Evolutionary conservation across 2,797 vertebrate genomes (phyloP), one percentile per base, ranked within the genome.

Genomic region (Gallinago stenura): DNA sequence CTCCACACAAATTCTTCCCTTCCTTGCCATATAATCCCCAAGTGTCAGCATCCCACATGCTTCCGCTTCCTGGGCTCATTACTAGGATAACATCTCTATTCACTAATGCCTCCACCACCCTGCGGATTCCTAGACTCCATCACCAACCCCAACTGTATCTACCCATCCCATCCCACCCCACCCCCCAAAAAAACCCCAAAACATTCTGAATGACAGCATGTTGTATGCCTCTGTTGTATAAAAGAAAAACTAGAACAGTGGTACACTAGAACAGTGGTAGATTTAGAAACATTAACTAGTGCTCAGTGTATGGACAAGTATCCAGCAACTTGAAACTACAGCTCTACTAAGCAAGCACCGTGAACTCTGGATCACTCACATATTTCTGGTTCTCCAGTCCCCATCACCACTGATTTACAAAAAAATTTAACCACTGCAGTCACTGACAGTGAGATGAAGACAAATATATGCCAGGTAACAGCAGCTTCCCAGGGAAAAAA

Each of bases 201-300:
- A 53, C 1, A 13, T 53, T 78, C 61, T 0, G 7, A 33, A 14
- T 17, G 15, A 26, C 53, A 66, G 58, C 4, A 28, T 0, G 4
- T 33, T 46, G 62, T 69, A 81, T 7, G 12, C 22, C 75, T n/a
- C 19, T 7, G 12, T n/a, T 51, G 16, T 26, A 33, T 65, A 71
- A 45, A 48, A 37, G 15, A 15, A 43, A 30, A 0, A 68, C 30
- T 0, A 28, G 10, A 80, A 61, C 8, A 50, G 31, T 7, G 18
- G 10, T 41, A 70, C 19, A 35, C 35, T 35, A 35, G 35, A 35
- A 35, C 35, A 35, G 35, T 35, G 35, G 15, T 3, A 58, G 58
- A 68, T 75, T 61, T 53, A 69, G n/a, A 60, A 77, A 50, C 18
- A 53, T 33, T 58, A 78, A 56, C 22, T 51, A 64, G 26, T 30